A percentile compares a stretch with the other conserved stretches of the same genome.
phyloP scores from a whole-genome alignment of 2,888 invertebrate species.

The Pseudococcus longispinus region DNA sequence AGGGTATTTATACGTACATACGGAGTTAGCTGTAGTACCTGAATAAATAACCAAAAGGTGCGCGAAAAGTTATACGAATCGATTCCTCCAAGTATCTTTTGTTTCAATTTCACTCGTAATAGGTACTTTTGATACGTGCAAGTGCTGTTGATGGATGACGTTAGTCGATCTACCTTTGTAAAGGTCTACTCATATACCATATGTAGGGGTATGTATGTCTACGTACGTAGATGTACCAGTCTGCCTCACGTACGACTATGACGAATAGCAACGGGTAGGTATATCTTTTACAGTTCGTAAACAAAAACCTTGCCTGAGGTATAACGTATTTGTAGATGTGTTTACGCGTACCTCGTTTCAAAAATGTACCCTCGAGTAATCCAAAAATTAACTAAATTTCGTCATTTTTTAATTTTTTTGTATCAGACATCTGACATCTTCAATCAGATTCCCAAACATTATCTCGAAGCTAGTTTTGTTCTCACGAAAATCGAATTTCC shows the following conservation, averaged over 20 bases:
- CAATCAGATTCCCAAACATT: too few species aligned
- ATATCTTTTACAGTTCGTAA: background rate
- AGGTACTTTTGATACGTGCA: background rate
- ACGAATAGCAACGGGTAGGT: background rate
- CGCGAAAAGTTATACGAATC: background rate
- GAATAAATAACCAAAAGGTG: background rate
- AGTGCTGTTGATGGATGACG: slow-evolving; percentile 8
- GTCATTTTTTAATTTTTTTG: too few species aligned
- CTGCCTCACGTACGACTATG: too few species aligned
- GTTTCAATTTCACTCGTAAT: background rate
- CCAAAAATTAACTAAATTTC: background rate
- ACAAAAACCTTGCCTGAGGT: background rate
- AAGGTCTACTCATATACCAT: background rate
- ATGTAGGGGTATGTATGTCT: too few species aligned
- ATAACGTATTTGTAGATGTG: background rate
- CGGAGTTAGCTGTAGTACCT: too few species aligned
- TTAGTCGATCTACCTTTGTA: background rate
- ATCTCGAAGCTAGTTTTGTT: too few species aligned
- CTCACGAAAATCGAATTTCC: too few species aligned
- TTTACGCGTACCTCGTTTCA: background rate
- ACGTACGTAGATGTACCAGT: too few species aligned
- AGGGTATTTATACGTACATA: background rate
- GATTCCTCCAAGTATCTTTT: slow-evolving; percentile 5
- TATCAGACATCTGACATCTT: too few species aligned
- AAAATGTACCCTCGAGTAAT: background rate